Evolutionary conservation across 2,797 vertebrate genomes (phyloP).

Genomic region (Pipistrellus pygmaeus): DNA sequence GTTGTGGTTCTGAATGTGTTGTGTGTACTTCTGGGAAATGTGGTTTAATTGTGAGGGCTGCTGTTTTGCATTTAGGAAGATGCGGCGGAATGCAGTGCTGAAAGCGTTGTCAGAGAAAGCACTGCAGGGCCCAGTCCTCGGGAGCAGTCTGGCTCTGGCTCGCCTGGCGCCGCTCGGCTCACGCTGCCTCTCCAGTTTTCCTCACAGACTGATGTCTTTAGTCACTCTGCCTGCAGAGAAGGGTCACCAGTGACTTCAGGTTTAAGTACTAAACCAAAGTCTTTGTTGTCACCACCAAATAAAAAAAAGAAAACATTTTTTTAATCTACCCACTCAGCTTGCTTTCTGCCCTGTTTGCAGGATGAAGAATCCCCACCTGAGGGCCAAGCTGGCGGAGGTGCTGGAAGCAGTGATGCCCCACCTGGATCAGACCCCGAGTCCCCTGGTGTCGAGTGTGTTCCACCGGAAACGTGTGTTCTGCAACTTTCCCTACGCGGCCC

Average conservation of each 20-base stretch:
- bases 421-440: constrained; percentile 92
- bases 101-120: not conserved
- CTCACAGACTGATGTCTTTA: not conserved
- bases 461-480: constrained; percentile 97
- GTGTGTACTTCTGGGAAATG: not conserved
- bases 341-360: constrained; percentile 83
- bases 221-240: not conserved
- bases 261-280: not conserved
- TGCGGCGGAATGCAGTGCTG: not conserved
- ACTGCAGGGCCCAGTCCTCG: not conserved
- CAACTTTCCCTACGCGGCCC: constrained; percentile 92
- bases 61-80: not conserved
- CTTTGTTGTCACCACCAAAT: not conserved
- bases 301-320: not conserved
- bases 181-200: not conserved
- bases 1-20: not conserved
- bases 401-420: constrained; percentile 99
- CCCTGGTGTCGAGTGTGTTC: constrained; percentile 93
- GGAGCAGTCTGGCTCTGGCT: not conserved
- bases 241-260: not conserved
- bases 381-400: constrained; percentile 97
- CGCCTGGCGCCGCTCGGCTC: no score
- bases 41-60: not conserved
- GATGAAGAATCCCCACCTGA: constrained; percentile 98
- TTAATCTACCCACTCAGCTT: not conserved